A percentile compares a stretch with the other conserved stretches of the same genome.
Conservation (phyloP, 1,140 invertebrate species). For the Capitella teleta region DNA sequence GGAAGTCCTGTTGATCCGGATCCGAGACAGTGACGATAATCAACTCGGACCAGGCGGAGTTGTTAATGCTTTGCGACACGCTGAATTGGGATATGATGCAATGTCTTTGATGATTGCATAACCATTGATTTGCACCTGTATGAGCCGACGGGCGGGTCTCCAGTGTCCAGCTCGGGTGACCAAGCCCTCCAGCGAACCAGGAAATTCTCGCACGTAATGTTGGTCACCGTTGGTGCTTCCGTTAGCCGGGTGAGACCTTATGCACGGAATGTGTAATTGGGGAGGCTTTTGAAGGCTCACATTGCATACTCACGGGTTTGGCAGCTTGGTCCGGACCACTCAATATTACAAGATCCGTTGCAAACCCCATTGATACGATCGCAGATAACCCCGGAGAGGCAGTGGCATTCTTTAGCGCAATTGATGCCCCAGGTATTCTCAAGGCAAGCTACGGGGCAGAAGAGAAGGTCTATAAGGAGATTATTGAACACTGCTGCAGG, state of each 20-base stretch:
- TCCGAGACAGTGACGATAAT: background rate
- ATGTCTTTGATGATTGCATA: background rate
- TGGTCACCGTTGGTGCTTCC: background rate
- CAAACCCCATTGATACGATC: conserved; percentile 8
- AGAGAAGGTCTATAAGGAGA: too few relatives aligned
- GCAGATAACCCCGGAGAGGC: conserved; percentile 1
- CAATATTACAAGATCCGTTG: conserved; percentile 1
- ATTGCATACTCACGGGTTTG: conserved; percentile 13
- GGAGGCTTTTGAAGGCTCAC: background rate
- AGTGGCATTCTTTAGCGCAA: conserved; percentile 8
- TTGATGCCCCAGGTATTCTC: conserved; percentile 11
- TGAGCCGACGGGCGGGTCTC: background rate
- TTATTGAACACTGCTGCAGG: too few relatives aligned
- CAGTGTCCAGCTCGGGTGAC: conserved; percentile 5
- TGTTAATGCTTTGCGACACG: background rate
- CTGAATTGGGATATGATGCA: background rate
- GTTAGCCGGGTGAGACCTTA: conserved; percentile 5
- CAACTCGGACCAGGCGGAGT: background rate
- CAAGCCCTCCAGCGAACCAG: conserved; percentile 3
- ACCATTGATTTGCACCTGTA: conserved; percentile 4
- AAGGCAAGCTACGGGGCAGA: too few relatives aligned
- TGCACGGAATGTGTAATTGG: background rate
- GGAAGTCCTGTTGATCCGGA: too few relatives aligned
- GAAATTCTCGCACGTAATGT: conserved; percentile 5
- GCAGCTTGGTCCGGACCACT: conserved; percentile 18